These are phyloP conservation scores for Agriopis aurantiaria DNA, from an alignment of 2,888 invertebrate species.

Conservation along the genomic window DNA sequence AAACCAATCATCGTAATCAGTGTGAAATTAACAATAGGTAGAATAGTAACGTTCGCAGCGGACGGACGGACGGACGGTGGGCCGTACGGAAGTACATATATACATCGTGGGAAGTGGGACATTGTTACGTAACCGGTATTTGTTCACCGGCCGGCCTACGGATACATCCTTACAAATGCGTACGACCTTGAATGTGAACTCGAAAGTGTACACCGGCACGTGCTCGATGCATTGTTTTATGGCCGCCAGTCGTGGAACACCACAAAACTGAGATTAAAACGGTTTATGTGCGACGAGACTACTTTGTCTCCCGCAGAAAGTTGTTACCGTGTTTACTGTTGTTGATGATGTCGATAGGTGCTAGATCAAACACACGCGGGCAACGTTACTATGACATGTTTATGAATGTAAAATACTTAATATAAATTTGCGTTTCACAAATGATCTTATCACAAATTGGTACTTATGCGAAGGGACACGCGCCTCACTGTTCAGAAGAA, in stretches of 20 bases:
- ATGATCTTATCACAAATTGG: background rate
- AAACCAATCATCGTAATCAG: constrained; percentile 22
- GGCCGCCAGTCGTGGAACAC: constrained; percentile 71
- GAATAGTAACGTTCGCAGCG: constrained; percentile 64
- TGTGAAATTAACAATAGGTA: constrained; percentile 33
- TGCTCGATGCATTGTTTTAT: constrained; percentile 86
- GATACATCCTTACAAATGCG: constrained; percentile 86
- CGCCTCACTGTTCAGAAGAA: too few species aligned
- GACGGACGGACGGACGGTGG: constrained; percentile 59
- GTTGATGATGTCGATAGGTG: constrained; percentile 11
- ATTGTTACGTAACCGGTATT: constrained; percentile 84
- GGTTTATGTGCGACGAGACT: constrained; percentile 40
- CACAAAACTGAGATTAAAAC: constrained; percentile 56
- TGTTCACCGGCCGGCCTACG: constrained; percentile 81
- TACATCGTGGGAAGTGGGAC: constrained; percentile 82
- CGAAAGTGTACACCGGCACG: constrained; percentile 85
- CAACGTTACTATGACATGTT: constrained; percentile 3
- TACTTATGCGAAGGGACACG: too few species aligned
- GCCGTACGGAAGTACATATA: constrained; percentile 65
- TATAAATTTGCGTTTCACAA: background rate
- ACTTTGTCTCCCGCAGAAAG: constrained; percentile 23
- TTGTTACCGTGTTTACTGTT: constrained; percentile 14
- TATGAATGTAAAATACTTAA: background rate
- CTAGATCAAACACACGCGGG: too few species aligned
- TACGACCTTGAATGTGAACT: constrained; percentile 86